Evolutionary conservation across 2,797 vertebrate species (phyloP).

Genomic region (Chanos chanos): DNA sequence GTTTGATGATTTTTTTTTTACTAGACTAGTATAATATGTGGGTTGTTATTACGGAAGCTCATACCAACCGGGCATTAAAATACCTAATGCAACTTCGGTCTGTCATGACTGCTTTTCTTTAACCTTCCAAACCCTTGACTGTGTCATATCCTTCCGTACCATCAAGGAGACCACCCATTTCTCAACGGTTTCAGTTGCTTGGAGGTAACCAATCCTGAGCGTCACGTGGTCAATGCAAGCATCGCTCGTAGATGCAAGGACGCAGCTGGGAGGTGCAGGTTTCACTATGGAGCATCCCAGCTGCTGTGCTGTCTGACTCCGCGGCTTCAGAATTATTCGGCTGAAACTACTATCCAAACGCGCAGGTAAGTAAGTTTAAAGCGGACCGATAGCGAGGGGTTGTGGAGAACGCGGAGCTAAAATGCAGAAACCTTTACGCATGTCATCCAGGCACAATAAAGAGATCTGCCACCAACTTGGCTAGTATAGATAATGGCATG

Average conservation of each 20-base stretch:
- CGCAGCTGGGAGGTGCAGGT: constrained; percentile 34
- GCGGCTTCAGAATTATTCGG: constrained; percentile 32
- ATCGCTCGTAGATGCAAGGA: constrained; percentile 11
- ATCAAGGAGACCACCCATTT: too few relatives aligned
- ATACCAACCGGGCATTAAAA: too few relatives aligned
- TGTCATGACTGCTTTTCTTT: too few relatives aligned
- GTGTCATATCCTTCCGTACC: too few relatives aligned
- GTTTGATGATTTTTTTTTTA: too few relatives aligned
- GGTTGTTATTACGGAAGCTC: too few relatives aligned
- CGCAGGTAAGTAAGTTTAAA: constrained; percentile 61
- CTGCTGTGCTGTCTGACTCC: constrained; percentile 39
- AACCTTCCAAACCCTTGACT: too few relatives aligned
- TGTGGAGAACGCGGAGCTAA: not conserved
- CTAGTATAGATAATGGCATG: constrained; percentile 24
- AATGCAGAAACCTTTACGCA: not conserved
- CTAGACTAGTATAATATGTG: too few relatives aligned
- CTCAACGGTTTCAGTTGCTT: not conserved
- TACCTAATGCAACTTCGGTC: too few relatives aligned
- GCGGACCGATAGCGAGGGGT: not conserved
- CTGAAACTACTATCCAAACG: constrained; percentile 51
- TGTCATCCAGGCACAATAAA: constrained; percentile 3
- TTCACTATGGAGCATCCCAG: constrained; percentile 49
- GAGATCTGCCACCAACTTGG: constrained; percentile 4
- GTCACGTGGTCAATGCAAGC: constrained; percentile 22
- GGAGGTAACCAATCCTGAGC: constrained; percentile 14